Evolutionary conservation across 2,113 vertebrate genomes (phyloP).

Genomic region (Electrona antarctica): DNA sequence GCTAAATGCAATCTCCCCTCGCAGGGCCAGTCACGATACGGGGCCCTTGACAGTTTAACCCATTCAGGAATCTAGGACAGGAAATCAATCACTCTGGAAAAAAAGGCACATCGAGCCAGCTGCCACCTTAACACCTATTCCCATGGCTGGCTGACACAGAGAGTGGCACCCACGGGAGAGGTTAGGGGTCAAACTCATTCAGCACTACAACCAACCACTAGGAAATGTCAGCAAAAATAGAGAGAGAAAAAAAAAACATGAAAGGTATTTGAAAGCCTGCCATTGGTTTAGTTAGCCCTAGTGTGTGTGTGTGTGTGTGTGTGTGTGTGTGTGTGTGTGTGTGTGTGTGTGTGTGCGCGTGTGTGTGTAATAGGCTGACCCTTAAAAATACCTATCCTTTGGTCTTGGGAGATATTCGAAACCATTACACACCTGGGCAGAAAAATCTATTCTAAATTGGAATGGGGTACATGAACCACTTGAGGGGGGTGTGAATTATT

Average conservation of each 20-base stretch:
- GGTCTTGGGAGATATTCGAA: constrained; percentile 7
- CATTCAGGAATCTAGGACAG: constrained; percentile 48
- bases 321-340: not conserved
- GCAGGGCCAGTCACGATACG: not conserved
- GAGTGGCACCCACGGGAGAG: constrained; percentile 40
- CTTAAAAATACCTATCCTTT: constrained; percentile 20
- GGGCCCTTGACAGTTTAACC: constrained; percentile 65
- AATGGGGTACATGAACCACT: too few relatives aligned
- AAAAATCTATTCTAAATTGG: too few relatives aligned
- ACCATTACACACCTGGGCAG: not conserved
- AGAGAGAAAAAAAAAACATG: not conserved
- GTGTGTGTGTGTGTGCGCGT: not conserved
- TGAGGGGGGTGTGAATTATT: too few relatives aligned
- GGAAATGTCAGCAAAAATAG: constrained; percentile 27
- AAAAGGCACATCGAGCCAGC: constrained; percentile 31
- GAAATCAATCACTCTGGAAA: constrained; percentile 64
- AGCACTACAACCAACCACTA: constrained; percentile 15
- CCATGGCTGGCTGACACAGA: constrained; percentile 40
- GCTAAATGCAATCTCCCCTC: constrained; percentile 70
- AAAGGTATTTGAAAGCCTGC: constrained; percentile 9
- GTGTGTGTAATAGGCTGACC: constrained; percentile 33
- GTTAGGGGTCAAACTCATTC: constrained; percentile 61
- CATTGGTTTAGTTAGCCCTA: not conserved
- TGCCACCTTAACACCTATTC: constrained; percentile 43
- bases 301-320: not conserved